A percentile compares a stretch with the other conserved stretches of the same genome.
Evolutionary conservation across 2,888 invertebrate genomes (phyloP).

Genomic region (Heliconius erato): DNA sequence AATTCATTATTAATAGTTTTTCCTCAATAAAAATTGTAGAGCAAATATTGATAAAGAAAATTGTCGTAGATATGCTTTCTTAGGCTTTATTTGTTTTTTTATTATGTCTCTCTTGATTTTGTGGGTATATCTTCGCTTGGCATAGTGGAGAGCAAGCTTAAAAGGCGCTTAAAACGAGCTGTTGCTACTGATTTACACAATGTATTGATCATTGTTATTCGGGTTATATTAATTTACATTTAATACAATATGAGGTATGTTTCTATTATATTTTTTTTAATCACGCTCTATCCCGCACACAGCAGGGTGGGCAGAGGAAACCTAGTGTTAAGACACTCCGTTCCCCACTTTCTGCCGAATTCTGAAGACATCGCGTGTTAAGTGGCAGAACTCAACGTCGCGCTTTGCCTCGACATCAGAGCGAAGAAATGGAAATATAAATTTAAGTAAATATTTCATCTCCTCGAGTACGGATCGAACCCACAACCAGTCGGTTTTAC

Average conservation of each 20-base stretch:
- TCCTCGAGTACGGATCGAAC: too few relatives aligned
- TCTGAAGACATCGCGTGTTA: too few relatives aligned
- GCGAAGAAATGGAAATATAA: too few relatives aligned
- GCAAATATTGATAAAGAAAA: background rate
- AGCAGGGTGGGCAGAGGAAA: too few relatives aligned
- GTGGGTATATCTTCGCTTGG: background rate
- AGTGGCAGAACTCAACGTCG: too few relatives aligned
- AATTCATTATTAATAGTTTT: slow-evolving; percentile 25
- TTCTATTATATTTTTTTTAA: background rate
- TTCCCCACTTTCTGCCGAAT: too few relatives aligned
- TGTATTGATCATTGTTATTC: slow-evolving; percentile 33
- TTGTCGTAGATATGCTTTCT: background rate
- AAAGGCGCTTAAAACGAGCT: slow-evolving; percentile 41
- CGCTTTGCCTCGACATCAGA: too few relatives aligned
- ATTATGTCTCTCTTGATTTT: background rate
- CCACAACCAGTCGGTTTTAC: too few relatives aligned
- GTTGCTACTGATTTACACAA: slow-evolving; percentile 48
- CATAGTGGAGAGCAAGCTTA: slow-evolving; percentile 28
- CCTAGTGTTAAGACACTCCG: too few relatives aligned
- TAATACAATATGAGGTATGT: too few relatives aligned
- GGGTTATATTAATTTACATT: slow-evolving; percentile 26
- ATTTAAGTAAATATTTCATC: too few relatives aligned
- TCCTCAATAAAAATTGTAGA: slow-evolving; percentile 6
- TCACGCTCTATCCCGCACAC: too few relatives aligned
- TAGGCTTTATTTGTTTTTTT: background rate